Conservation (phyloP, 2,888 invertebrate species). For the Sialis fuliginosa region DNA sequence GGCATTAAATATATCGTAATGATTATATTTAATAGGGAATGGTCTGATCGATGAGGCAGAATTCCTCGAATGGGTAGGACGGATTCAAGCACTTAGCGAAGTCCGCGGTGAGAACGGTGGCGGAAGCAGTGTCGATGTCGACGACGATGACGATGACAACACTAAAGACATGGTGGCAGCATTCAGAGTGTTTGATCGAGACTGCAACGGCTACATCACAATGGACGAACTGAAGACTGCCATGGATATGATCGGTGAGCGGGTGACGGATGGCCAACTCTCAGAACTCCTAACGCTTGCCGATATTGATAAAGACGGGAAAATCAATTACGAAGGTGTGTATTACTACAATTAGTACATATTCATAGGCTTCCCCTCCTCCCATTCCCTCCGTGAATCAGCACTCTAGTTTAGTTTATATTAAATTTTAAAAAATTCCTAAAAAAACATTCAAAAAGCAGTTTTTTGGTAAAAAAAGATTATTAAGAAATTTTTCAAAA, state of each 20-base stretch:
- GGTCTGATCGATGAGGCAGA: constrained; percentile 62
- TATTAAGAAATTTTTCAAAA: no score
- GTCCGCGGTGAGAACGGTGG: constrained; percentile 33
- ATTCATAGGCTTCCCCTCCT: no score
- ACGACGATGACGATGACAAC: constrained; percentile 43
- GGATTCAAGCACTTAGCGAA: constrained; percentile 51
- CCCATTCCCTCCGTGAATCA: no score
- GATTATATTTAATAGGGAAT: constrained; percentile 33
- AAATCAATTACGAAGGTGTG: constrained; percentile 65
- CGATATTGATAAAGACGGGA: constrained; percentile 62
- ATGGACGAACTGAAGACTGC: constrained; percentile 59
- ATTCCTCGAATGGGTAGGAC: constrained; percentile 59
- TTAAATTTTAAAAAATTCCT: no score
- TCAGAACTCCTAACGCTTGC: constrained; percentile 56
- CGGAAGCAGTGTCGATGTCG: constrained; percentile 30
- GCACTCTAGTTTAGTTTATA: no score
- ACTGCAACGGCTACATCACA: constrained; percentile 79
- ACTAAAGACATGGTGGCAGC: constrained; percentile 71
- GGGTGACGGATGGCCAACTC: constrained; percentile 54
- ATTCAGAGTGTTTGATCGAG: constrained; percentile 78
- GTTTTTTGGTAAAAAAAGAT: no score
- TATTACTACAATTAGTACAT: no score
- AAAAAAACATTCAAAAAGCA: no score
- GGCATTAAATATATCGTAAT: no score
- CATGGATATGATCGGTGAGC: constrained; percentile 70